phyloP scores from a whole-genome alignment of 1,140 invertebrate genomes.

The Drosophila albomicans region DNA sequence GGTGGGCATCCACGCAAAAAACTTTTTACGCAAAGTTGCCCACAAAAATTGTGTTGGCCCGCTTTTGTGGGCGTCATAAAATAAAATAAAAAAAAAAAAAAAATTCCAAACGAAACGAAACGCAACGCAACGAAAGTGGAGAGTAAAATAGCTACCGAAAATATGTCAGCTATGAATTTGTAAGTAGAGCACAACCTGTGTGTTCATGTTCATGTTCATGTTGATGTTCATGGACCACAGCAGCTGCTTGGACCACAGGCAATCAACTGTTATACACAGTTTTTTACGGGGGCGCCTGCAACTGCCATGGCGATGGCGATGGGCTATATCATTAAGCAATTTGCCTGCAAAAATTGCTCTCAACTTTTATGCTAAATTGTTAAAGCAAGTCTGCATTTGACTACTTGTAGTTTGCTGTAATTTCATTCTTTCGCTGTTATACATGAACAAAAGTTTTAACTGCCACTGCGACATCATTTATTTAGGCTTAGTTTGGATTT shows the following conservation, averaged over 20 bases:
- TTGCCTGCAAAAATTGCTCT: neutral
- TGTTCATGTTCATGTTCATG: neutral
- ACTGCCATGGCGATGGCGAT: neutral
- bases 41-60: slow-evolving; percentile 36
- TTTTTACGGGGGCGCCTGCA: too few relatives aligned
- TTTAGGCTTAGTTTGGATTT: neutral
- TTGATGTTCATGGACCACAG: neutral
- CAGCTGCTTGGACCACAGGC: neutral
- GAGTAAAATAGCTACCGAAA: slow-evolving; percentile 23
- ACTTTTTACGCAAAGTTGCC: slow-evolving; percentile 44
- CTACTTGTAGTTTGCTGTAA: neutral
- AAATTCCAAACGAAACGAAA: too few relatives aligned
- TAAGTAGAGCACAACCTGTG: slow-evolving; percentile 23
- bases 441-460: neutral
- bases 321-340: neutral
- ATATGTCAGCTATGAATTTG: slow-evolving; percentile 43
- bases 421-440: slow-evolving; percentile 12
- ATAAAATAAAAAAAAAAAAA: slow-evolving; percentile 1
- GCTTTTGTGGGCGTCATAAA: slow-evolving; percentile 43
- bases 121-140: neutral
- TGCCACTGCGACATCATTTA: neutral
- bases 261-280: slow-evolving; percentile 15
- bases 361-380: slow-evolving; percentile 3
- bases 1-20: slow-evolving; percentile 24
- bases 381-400: neutral